Base-by-base conservation (phyloP, 2,797 vertebrate species). In the Ispidina lecontei region DNA sequence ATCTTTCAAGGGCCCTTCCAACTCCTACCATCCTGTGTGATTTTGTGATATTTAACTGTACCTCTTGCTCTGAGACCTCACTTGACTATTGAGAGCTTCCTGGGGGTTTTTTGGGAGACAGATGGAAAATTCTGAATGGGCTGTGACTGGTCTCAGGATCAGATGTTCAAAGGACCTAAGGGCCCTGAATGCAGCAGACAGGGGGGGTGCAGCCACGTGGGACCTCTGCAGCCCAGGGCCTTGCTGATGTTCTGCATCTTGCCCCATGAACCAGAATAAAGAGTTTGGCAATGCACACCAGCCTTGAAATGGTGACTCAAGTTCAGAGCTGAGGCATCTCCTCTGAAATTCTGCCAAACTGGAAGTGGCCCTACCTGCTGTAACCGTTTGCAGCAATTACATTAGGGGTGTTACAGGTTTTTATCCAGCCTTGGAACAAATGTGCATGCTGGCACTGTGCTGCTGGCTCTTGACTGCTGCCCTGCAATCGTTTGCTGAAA, bases 181-280 rank as follows among this genome's bases (percentile, higher is more conserved):
- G 15, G 47, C 33, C 17, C 14, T 16, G 4, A 54, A n/a, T 0
- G 1, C 37, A 65, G 55, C 41, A 39, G 13, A 31, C 37, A 37
- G 31, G 25, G 21, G 4, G 44, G 19, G 23, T 68, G 58, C 64
- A 68, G 35, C 33, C 35, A 6, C 4, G 0, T 26, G 29, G 47
- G 47, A 26, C 28, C 12, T 31, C 22, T 2, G 2, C 35, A 70
- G 31, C 31, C 19, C 2, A 0, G 15, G 33, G 6, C 21, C 21
- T 75, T 1, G 0, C 17, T 44, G 25, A 2, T 2, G 1, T 56
- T 76, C 37, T 37, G 10, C n/a, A 8, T 51, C 51, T 92, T 4
- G 0, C 13, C 23, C 25, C 1, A 0, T 7, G 7, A 55, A 52
- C 8, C 1, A 1, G 22, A 15, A 37, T 0, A 21, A 41, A 60